These are phyloP conservation scores for Mycetomoellerius zeteki DNA, from an alignment of 1,140 invertebrate species.

Conservation along the genomic window DNA sequence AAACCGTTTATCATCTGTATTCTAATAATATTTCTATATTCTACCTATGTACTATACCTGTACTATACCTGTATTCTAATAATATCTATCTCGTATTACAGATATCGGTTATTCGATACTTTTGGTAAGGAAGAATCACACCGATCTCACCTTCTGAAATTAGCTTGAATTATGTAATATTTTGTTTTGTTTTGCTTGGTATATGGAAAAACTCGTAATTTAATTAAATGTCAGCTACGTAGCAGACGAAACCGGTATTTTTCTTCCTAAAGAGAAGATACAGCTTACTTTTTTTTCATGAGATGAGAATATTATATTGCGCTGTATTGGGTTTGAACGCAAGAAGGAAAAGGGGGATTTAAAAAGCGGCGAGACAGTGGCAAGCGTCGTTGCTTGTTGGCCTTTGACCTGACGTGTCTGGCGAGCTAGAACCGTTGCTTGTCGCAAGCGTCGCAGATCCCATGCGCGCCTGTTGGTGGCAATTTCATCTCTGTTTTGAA, in stretches of 20 bases:
- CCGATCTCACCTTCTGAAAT: not conserved
- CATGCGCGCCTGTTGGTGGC: constrained; percentile 74
- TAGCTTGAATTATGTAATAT: constrained; percentile 15
- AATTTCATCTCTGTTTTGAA: constrained; percentile 81
- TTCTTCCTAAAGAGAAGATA: constrained; percentile 10
- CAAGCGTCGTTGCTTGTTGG: constrained; percentile 9
- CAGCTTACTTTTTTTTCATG: constrained; percentile 9
- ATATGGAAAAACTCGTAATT: constrained; percentile 15
- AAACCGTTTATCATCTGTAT: not conserved
- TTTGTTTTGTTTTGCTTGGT: not conserved
- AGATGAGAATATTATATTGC: constrained; percentile 15
- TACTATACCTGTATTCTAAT: not conserved
- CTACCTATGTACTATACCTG: too few relatives aligned
- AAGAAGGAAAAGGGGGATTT: not conserved
- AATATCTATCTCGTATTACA: not conserved
- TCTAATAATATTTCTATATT: not conserved
- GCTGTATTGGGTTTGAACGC: not conserved
- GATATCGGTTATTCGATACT: not conserved
- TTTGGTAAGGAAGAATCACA: not conserved
- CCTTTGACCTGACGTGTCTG: constrained; percentile 31
- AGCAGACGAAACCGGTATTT: not conserved
- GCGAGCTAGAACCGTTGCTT: constrained; percentile 39
- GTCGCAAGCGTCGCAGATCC: constrained; percentile 30
- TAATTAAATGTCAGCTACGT: constrained; percentile 45
- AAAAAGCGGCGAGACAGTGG: constrained; percentile 10